These are phyloP conservation scores for Rostratula benghalensis DNA, from an alignment of 2,113 vertebrate species.

Conservation along the genomic window DNA sequence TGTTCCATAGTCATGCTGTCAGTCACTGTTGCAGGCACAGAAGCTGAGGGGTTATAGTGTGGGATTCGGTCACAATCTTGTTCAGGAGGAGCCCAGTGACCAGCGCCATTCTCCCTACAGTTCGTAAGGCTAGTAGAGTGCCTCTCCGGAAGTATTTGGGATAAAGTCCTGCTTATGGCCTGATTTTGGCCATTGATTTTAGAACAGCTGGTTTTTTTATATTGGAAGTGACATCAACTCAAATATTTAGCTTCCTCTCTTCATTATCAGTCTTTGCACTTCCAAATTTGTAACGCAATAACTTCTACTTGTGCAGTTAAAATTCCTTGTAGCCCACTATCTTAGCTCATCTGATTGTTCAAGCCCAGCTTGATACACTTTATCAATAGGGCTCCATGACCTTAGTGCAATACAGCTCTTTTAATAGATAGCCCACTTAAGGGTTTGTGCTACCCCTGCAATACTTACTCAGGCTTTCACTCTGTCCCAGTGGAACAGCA, in stretches of 20 bases:
- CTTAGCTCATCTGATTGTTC: fast-evolving
- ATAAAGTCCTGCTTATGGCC: not conserved
- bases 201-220: not conserved
- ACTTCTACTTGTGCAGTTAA: not conserved
- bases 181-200: fast-evolving
- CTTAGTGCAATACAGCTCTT: not conserved
- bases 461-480: not conserved
- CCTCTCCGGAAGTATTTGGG: fast-evolving
- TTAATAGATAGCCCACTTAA: not conserved
- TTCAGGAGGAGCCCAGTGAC: not conserved
- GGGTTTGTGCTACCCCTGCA: not conserved
- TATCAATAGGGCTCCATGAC: not conserved
- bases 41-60: not conserved
- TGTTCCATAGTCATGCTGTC: conserved; percentile 36
- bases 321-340: not conserved
- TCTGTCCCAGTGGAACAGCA: not conserved
- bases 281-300: not conserved
- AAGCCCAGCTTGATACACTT: not conserved
- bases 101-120: not conserved
- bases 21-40: conserved; percentile 27
- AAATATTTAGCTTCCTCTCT: not conserved
- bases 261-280: not conserved
- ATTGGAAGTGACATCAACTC: fast-evolving
- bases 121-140: fast-evolving
- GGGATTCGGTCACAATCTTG: not conserved